These are phyloP conservation scores for Clitarchus hookeri DNA, from an alignment of 2,888 invertebrate genomes.

Conservation along the genomic window DNA sequence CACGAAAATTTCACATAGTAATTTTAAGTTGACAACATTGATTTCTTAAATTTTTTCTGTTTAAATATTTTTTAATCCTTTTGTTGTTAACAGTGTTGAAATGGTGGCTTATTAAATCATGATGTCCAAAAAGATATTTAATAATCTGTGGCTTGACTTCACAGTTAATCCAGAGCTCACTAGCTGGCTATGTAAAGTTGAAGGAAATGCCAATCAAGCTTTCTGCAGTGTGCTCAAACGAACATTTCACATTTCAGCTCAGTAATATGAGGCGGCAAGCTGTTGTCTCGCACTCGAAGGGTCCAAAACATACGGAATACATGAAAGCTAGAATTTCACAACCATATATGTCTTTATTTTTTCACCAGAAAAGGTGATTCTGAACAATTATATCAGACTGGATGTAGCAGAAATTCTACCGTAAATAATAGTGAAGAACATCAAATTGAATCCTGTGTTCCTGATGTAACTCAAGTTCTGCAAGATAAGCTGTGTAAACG, in stretches of 20 bases:
- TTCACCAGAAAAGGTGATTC: background rate
- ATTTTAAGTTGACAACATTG: no score
- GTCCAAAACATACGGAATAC: background rate
- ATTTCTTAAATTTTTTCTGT: no score
- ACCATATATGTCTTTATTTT: background rate
- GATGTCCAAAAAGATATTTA: background rate
- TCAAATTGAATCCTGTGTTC: background rate
- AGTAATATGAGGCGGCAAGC: background rate
- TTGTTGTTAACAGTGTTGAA: background rate
- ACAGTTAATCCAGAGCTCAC: background rate
- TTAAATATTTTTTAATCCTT: background rate
- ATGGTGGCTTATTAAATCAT: background rate
- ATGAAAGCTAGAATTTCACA: background rate
- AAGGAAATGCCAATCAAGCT: background rate
- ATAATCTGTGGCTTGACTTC: background rate
- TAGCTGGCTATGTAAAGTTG: background rate
- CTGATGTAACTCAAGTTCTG: background rate
- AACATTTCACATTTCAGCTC: slow-evolving; percentile 18
- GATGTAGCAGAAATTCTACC: background rate
- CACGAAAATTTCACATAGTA: no score
- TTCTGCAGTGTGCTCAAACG: background rate
- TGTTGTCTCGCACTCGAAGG: background rate
- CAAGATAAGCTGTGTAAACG: background rate
- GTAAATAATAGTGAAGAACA: background rate
- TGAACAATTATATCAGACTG: background rate